Percentiles rank a stretch among this genome's conserved stretches.
These are phyloP conservation scores for Lynx canadensis DNA, from an alignment of 2,113 vertebrate species.

Conservation along the genomic window DNA sequence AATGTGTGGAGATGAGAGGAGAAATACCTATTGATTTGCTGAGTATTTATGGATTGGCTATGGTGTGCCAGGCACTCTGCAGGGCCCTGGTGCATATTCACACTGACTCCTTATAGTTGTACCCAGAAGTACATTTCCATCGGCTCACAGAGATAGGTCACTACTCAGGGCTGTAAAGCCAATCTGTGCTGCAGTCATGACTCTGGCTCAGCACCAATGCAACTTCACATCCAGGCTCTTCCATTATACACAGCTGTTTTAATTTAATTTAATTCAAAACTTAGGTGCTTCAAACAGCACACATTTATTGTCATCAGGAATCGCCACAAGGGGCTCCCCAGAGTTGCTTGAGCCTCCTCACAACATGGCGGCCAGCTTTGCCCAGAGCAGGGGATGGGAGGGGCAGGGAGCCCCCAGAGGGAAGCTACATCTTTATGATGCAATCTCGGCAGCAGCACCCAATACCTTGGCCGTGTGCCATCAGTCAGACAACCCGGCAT, in stretches of 20 bases:
- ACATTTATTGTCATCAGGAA: not conserved
- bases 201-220: not conserved
- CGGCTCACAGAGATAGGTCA: not conserved
- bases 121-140: rapidly evolving
- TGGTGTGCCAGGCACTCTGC: rapidly evolving
- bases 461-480: not conserved
- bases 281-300: not conserved
- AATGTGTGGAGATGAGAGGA: not conserved
- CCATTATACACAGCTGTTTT: not conserved
- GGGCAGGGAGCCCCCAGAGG: not conserved
- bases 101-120: too few species aligned
- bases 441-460: too few species aligned
- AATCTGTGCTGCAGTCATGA: too few species aligned
- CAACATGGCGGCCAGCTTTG: not conserved
- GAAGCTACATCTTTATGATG: not conserved
- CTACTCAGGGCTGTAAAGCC: not conserved
- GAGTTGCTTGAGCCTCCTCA: not conserved
- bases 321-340: not conserved
- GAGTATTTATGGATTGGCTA: not conserved
- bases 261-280: too few species aligned
- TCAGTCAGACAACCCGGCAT: too few species aligned
- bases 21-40: not conserved
- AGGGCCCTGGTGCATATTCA: too few species aligned
- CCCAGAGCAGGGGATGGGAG: too few species aligned
- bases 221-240: not conserved